Base-by-base conservation (phyloP, 1,140 invertebrate species). In the Prorops nasuta region DNA sequence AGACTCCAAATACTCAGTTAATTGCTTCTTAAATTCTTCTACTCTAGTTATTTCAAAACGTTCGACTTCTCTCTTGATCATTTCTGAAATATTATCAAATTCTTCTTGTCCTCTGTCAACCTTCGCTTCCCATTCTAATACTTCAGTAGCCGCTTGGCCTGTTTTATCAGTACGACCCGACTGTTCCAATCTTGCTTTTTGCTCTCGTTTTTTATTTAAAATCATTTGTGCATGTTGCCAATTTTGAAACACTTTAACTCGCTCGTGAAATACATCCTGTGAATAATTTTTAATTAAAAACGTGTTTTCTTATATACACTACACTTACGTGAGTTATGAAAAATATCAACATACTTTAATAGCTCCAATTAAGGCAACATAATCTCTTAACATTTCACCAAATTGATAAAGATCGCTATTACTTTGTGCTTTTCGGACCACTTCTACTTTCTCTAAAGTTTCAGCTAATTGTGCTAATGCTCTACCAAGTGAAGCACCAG, bases 151-250 rank as follows among this genome's bases (percentile, higher is more conserved):
- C 0, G 91, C 91, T 72, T 91, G 87, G 52, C 89, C 88, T n/a
- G 92, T 82, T 74, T 94, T 95, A 63, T 99, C 96, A 6, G 80
- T 84, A 51, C 92, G 86, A 53, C 90, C 90, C 2, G 90, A 84
- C 21, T 98, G 77, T 69, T 98, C 96, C 1, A 94, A 80, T 67
- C 95, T 93, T 1, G 89, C 90, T 74, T 98, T 98, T 51, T 86
- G 85, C 74, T 99, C 96, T 37, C 96, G 83, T 67, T 98, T 95
- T 69, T 96, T 96, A 12, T 88, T 94, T 19, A 99, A 72, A 74
- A 90, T 94, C 76, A 92, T 86, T 77, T 98, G 93, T 35, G 95
- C 91, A 69, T 96, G 93, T 72, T 98, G 95, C 93, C 96, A 98
- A 61, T 90, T 91, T 79, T 98, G 96, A 76, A 96, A 99, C 0